Conservation (phyloP, 2,797 vertebrate species). For the Xiphorhynchus erythropygius region DNA sequence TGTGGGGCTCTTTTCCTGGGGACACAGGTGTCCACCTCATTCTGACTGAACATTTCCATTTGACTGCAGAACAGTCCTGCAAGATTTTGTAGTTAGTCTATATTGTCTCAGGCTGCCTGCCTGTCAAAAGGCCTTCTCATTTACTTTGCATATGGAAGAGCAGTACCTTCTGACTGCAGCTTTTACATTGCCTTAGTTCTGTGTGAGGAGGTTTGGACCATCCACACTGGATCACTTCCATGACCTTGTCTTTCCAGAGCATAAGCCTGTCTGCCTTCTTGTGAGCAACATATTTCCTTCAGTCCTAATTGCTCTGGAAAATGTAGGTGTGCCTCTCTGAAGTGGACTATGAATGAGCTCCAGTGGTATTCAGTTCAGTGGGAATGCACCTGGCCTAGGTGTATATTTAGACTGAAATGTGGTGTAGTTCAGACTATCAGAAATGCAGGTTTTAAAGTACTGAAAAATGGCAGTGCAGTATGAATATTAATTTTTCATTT, state of each 20-base stretch:
- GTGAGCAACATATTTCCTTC: not conserved
- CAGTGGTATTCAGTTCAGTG: not conserved
- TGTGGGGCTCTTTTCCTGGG: not conserved
- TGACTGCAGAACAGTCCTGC: not conserved
- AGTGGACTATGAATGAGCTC: not conserved
- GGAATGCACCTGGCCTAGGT: not conserved
- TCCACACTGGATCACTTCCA: not conserved
- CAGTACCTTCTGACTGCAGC: not conserved
- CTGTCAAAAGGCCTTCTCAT: not conserved
- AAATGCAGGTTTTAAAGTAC: not conserved
- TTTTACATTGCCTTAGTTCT: not conserved
- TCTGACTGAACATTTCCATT: not conserved
- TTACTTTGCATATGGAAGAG: not conserved
- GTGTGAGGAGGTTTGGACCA: not conserved
- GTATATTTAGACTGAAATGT: not conserved
- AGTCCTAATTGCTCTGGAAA: not conserved
- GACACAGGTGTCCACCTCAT: not conserved
- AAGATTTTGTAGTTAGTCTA: not conserved
- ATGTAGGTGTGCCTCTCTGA: not conserved
- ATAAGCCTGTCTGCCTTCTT: not conserved
- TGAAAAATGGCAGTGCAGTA: not conserved
- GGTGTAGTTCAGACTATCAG: not conserved
- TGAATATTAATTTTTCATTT: not conserved
- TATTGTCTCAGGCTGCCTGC: not conserved
- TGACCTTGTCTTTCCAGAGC: not conserved